Percentiles rank a stretch among this genome's conserved stretches.
These are phyloP conservation scores for Tetranychus urticae DNA, from an alignment of 1,140 invertebrate species.

Conservation along the genomic window DNA sequence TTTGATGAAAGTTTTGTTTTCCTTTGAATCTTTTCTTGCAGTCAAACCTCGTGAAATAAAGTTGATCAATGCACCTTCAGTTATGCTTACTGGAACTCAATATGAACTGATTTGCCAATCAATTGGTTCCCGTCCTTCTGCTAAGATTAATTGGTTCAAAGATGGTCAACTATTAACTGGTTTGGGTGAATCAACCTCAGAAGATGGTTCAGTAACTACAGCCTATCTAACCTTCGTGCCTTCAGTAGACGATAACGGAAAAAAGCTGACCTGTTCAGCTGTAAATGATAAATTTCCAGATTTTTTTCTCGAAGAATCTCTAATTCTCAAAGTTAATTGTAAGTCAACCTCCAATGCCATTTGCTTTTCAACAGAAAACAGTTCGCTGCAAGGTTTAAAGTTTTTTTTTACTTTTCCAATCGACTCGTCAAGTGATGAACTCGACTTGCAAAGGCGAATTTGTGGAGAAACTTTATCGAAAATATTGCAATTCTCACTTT, in stretches of 20 bases:
- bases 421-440: too few species aligned
- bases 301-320: slow-evolving; percentile 28
- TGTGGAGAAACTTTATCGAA: too few species aligned
- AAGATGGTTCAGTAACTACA: slow-evolving; percentile 12
- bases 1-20: not conserved
- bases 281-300: slow-evolving; percentile 33
- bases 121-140: slow-evolving; percentile 55
- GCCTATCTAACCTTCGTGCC: slow-evolving; percentile 21
- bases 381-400: too few species aligned
- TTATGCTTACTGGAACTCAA: slow-evolving; percentile 8
- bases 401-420: too few species aligned
- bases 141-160: slow-evolving; percentile 60
- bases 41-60: slow-evolving; percentile 54
- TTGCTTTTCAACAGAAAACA: too few species aligned
- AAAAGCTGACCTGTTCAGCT: slow-evolving; percentile 50
- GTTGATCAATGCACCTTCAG: slow-evolving; percentile 9
- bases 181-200: slow-evolving; percentile 2
- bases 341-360: slow-evolving; percentile 20
- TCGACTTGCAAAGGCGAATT: too few species aligned
- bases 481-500: too few species aligned
- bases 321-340: slow-evolving; percentile 64
- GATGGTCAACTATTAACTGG: not conserved
- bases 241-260: slow-evolving; percentile 54
- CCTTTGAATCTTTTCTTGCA: slow-evolving; percentile 23
- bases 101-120: slow-evolving; percentile 62